Evolutionary conservation across 92 coral and sea anemone genomes (phyloP), one percentile per base, ranked within the genome.

Genomic region (Micromussa lordhowensis): DNA sequence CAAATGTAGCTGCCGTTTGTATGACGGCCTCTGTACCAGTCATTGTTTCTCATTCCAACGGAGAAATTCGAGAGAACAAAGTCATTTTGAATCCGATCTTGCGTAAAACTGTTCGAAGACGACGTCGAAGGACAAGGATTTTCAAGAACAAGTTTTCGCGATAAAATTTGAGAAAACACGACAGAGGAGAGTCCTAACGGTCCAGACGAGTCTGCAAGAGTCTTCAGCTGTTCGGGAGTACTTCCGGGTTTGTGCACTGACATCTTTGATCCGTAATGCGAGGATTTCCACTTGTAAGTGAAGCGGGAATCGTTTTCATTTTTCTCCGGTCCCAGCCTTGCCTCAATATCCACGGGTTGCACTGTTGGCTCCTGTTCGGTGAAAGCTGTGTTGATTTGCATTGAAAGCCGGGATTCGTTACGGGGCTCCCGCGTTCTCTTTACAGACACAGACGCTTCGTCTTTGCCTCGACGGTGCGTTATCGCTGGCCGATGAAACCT

Each of bases 1-100:
- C 69, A 74, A 84, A 84, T 36, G 21, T 53, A 71, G 26, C 80
- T 84, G 24, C 22, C 15, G 21, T 80, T 80, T 59, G 83, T 19
- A 80, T 28, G 81, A 26, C 77, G 81, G 35, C 77, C 22, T 73
- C 78, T 73, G 49, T 34, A 38, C 78, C 51, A 29, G 72, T 73
- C 29, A 14, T 22, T 73, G 21, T 84, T 58, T 55, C 61, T 36
- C 28, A 77, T 58, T 55, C 81, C 72, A 24, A 26, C 72, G 73
- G 71, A 72, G 22, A 71, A 51, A 35, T 84, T 74, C 24, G 87
- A 32, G 35, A 83, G 26, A 3, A 55, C 35, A 72, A 74, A 73
- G 87, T 84, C 57, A 36, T 11, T 75, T 55, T 74, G 58, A 36
- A 31, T 55, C 35, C 2, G 40, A 36, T 32, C 63, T 35, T 53